Evolutionary conservation across 2,113 vertebrate genomes (phyloP), one percentile per base, ranked within the genome.

Genomic region (Hippocampus abdominalis): DNA sequence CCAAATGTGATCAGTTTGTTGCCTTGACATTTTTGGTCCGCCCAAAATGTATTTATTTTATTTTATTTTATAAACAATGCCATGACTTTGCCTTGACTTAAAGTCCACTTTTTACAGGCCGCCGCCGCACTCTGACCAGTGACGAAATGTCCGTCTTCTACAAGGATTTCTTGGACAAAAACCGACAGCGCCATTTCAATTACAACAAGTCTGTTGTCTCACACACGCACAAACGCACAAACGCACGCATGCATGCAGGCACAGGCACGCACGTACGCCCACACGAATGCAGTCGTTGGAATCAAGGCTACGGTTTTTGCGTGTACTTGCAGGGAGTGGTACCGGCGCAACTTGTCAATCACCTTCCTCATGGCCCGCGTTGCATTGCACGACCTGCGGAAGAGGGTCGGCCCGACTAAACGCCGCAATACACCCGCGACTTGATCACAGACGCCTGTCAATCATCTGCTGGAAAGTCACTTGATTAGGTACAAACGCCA

Each of bases 61-160:
- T 44, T 44, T 44, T 6, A 36, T 36, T 36, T 36, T 6, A 0
- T 36, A 36, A 5, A 6, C 32, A 36, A 36, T 36, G 32, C 32
- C 32, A 11, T 42, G 9, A 42, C 40, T 42, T 11, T 42, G 40
- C 11, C 11, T 11, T 42, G 10, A 10, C 1, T 42, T 42, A 42
- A 42, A 42, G 8, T 42, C 40, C 10, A 11, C 9, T 42, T 3
- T 42, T 11, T 20, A 16, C 87, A 98, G 97, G 96, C 76, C 91
- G 90, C 1, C 95, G 92, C 79, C 87, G 82, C 53, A 76, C 86
- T 9, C 66, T 98, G 78, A 89, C 66, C 81, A 94, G 91, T 66
- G 95, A 98, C 77, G 95, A 97, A 82, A 98, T 98, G 96, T 94
- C 96, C 25, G 89, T 93, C 36, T 99, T 98, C 79, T 98, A 98